Conservation (phyloP, 2,797 vertebrate species). For the Cirrhinus molitorella region DNA sequence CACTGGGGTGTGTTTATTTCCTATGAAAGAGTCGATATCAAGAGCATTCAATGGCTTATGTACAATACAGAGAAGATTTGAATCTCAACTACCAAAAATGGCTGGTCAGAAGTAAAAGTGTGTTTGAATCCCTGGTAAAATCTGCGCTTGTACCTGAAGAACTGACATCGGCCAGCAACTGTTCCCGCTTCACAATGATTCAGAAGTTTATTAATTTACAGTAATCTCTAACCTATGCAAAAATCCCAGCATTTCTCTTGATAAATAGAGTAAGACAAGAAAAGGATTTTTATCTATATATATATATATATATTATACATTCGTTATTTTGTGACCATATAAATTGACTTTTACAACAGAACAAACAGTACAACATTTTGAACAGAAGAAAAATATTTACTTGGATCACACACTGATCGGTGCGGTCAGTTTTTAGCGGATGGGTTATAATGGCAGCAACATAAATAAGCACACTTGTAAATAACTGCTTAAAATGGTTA, state of each 20-base stretch:
- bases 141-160: constrained; percentile 68
- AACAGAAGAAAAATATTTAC: constrained; percentile 70
- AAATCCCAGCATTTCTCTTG: constrained; percentile 49
- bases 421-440: background rate
- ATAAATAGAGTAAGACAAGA: constrained; percentile 60
- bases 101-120: constrained; percentile 52
- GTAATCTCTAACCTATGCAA: constrained; percentile 47
- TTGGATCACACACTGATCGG: constrained; percentile 60
- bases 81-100: constrained; percentile 51
- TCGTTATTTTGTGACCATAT: constrained; percentile 67
- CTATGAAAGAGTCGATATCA: constrained; percentile 71
- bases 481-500: background rate
- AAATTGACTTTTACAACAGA: constrained; percentile 64
- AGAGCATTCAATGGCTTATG: constrained; percentile 67
- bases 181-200: constrained; percentile 56
- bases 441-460: constrained; percentile 2
- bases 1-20: constrained; percentile 75
- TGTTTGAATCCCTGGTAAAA: constrained; percentile 57
- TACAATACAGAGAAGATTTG: constrained; percentile 44
- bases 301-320: constrained; percentile 64
- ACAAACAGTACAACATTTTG: constrained; percentile 58
- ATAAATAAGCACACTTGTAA: constrained; percentile 30
- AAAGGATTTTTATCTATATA: constrained; percentile 48
- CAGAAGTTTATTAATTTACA: constrained; percentile 65
- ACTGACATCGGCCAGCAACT: constrained; percentile 58